Evolutionary conservation across 2,797 vertebrate genomes (phyloP).

Genomic region (Pyrocephalus nanus): DNA sequence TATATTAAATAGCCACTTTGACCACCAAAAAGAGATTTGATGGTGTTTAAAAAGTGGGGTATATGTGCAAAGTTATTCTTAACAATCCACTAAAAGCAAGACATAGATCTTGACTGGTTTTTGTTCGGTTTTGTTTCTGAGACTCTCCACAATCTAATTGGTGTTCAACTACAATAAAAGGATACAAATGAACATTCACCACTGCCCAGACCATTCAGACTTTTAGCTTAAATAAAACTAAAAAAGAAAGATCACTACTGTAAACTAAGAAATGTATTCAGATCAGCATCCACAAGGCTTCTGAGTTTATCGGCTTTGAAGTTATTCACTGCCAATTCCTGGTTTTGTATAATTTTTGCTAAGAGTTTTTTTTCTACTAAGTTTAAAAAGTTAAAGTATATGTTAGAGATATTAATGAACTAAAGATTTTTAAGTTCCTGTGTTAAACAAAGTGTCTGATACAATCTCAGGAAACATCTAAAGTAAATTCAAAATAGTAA

Average conservation of each 20-base stretch:
- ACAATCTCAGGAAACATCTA: slow-evolving; percentile 71
- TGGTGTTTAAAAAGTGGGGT: slow-evolving; percentile 73
- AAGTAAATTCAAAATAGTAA: slow-evolving; percentile 68
- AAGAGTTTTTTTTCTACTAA: slow-evolving; percentile 54
- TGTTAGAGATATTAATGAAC: slow-evolving; percentile 49
- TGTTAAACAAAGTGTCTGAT: slow-evolving; percentile 56
- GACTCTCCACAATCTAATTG: slow-evolving; percentile 79
- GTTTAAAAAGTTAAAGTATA: slow-evolving; percentile 53
- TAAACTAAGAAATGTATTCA: slow-evolving; percentile 83
- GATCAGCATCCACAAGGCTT: slow-evolving; percentile 84
- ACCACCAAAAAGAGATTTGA: slow-evolving; percentile 71
- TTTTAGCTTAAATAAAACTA: slow-evolving; percentile 79
- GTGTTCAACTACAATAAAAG: slow-evolving; percentile 78
- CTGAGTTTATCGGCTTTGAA: slow-evolving; percentile 78
- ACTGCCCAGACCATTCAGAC: slow-evolving; percentile 89
- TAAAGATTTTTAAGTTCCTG: slow-evolving; percentile 13
- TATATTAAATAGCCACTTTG: slow-evolving; percentile 76
- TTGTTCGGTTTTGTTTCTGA: slow-evolving; percentile 65
- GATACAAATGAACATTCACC: slow-evolving; percentile 88
- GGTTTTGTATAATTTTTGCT: slow-evolving; percentile 3
- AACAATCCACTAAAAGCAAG: slow-evolving; percentile 81
- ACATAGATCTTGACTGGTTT: slow-evolving; percentile 78
- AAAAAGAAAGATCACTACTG: slow-evolving; percentile 76
- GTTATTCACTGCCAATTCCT: slow-evolving; percentile 75
- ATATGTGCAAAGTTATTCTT: slow-evolving; percentile 82